Evolutionary conservation across 2,113 vertebrate genomes (phyloP).

Genomic region (Gasterosteus nipponicus): DNA sequence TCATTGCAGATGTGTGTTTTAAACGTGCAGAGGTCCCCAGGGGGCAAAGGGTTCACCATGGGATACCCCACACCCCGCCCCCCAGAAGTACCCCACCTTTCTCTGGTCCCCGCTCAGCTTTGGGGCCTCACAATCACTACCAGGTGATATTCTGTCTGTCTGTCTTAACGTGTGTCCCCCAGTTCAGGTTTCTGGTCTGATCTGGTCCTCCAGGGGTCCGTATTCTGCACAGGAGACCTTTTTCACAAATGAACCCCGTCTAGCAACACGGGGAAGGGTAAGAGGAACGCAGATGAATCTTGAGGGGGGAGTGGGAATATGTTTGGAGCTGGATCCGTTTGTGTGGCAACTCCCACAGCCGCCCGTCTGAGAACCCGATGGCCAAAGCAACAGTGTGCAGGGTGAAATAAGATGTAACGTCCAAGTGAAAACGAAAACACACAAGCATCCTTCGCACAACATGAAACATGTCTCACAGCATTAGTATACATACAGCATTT

Average conservation of each 20-base stretch:
- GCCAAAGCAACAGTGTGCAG: conserved; percentile 33
- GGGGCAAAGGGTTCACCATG: conserved; percentile 40
- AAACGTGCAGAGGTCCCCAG: conserved; percentile 42
- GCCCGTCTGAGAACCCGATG: conserved; percentile 14
- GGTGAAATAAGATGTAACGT: conserved; percentile 29
- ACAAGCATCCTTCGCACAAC: conserved; percentile 58
- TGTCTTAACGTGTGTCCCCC: background rate
- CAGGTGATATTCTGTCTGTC: conserved; percentile 43
- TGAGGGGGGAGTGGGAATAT: conserved; percentile 50
- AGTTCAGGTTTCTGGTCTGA: conserved; percentile 44
- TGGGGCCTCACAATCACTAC: conserved; percentile 50
- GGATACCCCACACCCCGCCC: conserved; percentile 29
- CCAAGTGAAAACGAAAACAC: conserved; percentile 37
- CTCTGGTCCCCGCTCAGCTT: conserved; percentile 21
- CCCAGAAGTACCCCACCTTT: conserved; percentile 1
- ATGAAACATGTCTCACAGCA: conserved; percentile 45
- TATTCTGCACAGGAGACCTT: conserved; percentile 39
- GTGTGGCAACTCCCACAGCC: conserved; percentile 42
- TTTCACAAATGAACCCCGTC: conserved; percentile 48
- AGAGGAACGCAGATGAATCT: conserved; percentile 25
- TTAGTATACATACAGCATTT: conserved; percentile 56
- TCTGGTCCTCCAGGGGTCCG: conserved; percentile 22
- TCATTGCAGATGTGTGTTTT: conserved; percentile 55
- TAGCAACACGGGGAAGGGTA: conserved; percentile 42
- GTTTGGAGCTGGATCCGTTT: conserved; percentile 51